These are phyloP conservation scores for Xylota sylvarum DNA, from an alignment of 2,888 invertebrate species.

Conservation along the genomic window DNA sequence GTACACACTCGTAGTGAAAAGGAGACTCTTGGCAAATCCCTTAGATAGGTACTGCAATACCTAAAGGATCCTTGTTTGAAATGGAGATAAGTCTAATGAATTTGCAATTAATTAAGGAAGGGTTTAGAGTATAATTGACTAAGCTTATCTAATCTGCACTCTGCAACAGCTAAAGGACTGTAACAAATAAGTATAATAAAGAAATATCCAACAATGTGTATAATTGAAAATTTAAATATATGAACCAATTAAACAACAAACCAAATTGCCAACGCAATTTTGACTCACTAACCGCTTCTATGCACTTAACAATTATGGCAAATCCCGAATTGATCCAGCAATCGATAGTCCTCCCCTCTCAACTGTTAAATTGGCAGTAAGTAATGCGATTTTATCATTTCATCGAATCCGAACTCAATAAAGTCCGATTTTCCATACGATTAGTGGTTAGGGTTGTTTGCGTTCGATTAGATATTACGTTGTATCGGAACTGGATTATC, in stretches of 20 bases:
- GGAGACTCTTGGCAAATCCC: too few relatives aligned
- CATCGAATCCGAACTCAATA: slow-evolving; percentile 13
- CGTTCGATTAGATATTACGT: background rate
- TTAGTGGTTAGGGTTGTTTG: slow-evolving; percentile 27
- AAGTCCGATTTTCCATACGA: slow-evolving; percentile 31
- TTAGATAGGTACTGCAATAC: too few relatives aligned
- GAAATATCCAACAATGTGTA: background rate
- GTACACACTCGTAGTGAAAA: too few relatives aligned
- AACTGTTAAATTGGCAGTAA: slow-evolving; percentile 21
- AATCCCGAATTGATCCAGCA: background rate
- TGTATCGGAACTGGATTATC: background rate
- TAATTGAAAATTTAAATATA: background rate
- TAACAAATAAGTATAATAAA: too few relatives aligned
- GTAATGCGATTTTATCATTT: slow-evolving; percentile 34
- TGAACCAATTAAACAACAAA: background rate
- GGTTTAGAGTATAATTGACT: too few relatives aligned
- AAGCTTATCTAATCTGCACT: background rate
- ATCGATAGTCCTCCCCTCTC: background rate
- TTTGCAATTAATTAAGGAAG: too few relatives aligned
- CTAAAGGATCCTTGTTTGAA: background rate
- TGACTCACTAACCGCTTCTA: background rate
- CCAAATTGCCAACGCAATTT: background rate
- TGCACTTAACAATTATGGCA: background rate
- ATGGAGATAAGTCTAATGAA: background rate
- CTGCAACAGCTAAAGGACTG: too few relatives aligned